Evolutionary conservation across 2,113 vertebrate genomes (phyloP).

Genomic region (Ibidorhyncha struthersii): DNA sequence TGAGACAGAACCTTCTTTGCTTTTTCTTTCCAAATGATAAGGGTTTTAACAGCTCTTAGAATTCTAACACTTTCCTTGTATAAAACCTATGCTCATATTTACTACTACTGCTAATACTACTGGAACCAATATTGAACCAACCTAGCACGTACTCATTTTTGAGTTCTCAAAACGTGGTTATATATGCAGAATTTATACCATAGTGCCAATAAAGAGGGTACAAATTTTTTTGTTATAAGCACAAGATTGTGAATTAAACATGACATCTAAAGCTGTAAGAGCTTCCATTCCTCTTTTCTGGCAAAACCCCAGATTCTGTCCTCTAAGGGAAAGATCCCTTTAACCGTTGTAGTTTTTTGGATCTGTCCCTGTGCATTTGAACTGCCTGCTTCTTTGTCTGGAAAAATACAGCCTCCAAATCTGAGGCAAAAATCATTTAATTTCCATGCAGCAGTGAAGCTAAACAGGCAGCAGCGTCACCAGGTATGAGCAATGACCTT

Average conservation of each 20-base stretch:
- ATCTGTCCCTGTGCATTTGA: neutral
- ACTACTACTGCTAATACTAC: neutral
- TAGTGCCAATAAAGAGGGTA: neutral
- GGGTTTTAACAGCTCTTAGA: neutral
- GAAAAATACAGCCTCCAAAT: neutral
- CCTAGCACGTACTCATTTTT: rapidly evolving
- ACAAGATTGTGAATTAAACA: neutral
- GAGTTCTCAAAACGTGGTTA: neutral
- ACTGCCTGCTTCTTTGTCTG: neutral
- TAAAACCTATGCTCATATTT: neutral
- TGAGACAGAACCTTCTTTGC: neutral
- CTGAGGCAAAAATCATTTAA: neutral
- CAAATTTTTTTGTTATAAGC: neutral
- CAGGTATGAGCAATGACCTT: neutral
- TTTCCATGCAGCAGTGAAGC: neutral
- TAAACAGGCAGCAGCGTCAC: neutral
- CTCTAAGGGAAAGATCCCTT: neutral
- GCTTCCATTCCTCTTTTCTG: neutral
- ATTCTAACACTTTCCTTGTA: neutral
- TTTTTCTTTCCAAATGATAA: neutral
- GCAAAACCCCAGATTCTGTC: neutral
- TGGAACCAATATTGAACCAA: neutral
- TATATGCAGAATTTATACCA: neutral
- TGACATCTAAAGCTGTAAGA: neutral
- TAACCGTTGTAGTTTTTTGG: neutral